phyloP scores from a whole-genome alignment of 2,888 invertebrate species.

The Automeris io region DNA sequence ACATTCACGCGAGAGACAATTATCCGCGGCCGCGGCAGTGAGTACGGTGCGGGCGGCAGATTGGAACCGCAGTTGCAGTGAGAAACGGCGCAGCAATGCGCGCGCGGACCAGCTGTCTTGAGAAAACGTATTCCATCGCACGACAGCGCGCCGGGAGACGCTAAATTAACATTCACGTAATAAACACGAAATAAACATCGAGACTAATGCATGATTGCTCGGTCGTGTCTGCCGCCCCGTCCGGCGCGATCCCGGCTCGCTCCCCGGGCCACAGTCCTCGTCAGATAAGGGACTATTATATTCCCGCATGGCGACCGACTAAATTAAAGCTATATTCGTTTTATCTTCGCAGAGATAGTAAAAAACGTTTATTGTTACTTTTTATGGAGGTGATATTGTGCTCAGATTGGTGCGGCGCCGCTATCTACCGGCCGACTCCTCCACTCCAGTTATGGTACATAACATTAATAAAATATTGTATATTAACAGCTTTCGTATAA shows the following conservation, averaged over 20 bases:
- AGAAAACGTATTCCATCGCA: constrained; percentile 35
- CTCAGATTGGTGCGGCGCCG: constrained; percentile 31
- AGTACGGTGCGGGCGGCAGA: constrained; percentile 23
- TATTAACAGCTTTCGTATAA: constrained; percentile 14
- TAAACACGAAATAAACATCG: constrained; percentile 66
- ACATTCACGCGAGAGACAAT: constrained; percentile 40
- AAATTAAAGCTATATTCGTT: constrained; percentile 53
- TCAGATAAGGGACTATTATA: constrained; percentile 30
- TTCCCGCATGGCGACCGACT: constrained; percentile 24
- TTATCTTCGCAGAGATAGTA: constrained; percentile 50
- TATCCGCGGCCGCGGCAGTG: constrained; percentile 21
- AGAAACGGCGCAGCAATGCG: constrained; percentile 15
- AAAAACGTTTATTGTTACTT: constrained; percentile 59
- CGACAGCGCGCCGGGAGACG: constrained; percentile 39
- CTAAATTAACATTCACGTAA: constrained; percentile 55
- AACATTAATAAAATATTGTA: constrained; percentile 20
- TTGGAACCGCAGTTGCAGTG: constrained; percentile 31
- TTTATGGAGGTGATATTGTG: constrained; percentile 52
- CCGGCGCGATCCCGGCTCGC: constrained; percentile 12
- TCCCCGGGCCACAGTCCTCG: constrained; percentile 24
- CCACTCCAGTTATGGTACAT: constrained; percentile 9
- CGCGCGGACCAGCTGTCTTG: constrained; percentile 14
- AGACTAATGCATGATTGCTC: constrained; percentile 65
- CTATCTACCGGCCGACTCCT: constrained; percentile 17
- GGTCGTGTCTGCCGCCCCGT: constrained; percentile 12